These are phyloP conservation scores for Watsonalla cultraria DNA, from an alignment of 2,888 invertebrate species.

Conservation along the genomic window DNA sequence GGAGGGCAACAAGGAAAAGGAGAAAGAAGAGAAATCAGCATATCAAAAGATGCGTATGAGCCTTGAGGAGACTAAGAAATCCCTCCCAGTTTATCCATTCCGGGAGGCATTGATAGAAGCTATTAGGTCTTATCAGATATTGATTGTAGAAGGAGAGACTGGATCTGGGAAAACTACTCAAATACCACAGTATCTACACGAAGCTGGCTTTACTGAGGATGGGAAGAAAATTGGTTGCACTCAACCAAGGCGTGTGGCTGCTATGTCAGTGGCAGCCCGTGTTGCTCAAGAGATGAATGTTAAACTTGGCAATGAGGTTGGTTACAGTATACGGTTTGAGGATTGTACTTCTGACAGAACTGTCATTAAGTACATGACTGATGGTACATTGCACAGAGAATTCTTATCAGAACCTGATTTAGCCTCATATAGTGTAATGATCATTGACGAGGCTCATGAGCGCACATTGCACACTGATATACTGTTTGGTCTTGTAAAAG, in stretches of 20 bases:
- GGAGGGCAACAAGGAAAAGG: slow-evolving; percentile 82
- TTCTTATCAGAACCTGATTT: slow-evolving; percentile 98
- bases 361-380: slow-evolving; percentile 99
- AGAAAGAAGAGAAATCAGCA: slow-evolving; percentile 82
- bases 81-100: slow-evolving; percentile 96
- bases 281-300: slow-evolving; percentile 99
- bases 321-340: slow-evolving; percentile 97
- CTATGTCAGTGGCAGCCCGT: slow-evolving; percentile 99
- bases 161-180: slow-evolving; percentile 99
- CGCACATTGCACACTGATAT: slow-evolving; percentile 98
- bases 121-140: slow-evolving; percentile 91
- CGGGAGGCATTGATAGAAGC: slow-evolving; percentile 93
- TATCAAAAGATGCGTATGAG: slow-evolving; percentile 83
- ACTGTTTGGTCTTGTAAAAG: slow-evolving; percentile 97
- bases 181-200: slow-evolving; percentile 98
- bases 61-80: slow-evolving; percentile 94
- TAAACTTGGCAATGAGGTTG: slow-evolving; percentile 95
- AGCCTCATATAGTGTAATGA: slow-evolving; percentile 97
- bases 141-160: slow-evolving; percentile 99
- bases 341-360: slow-evolving; percentile 99
- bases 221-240: slow-evolving; percentile 97
- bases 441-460: slow-evolving; percentile 99
- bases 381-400: slow-evolving; percentile 97
- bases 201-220: slow-evolving; percentile 92
- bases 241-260: slow-evolving; percentile 97